A percentile compares a stretch with the other conserved stretches of the same genome.
Conservation (phyloP, 2,888 invertebrate species). For the Odontocolon sp. region DNA sequence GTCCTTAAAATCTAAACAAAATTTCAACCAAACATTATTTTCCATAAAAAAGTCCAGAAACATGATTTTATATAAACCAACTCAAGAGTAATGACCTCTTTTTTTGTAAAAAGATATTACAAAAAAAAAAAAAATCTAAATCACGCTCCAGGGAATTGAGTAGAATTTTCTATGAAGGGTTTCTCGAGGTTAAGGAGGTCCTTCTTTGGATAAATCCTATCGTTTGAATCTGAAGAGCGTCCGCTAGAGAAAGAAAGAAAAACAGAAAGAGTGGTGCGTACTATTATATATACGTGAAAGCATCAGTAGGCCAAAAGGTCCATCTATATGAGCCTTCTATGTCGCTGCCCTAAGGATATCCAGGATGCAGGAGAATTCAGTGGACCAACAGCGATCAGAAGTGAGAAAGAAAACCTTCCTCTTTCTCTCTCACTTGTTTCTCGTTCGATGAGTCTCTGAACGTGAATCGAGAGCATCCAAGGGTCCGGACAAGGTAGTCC, state of each 20-base stretch:
- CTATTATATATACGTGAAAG: background rate
- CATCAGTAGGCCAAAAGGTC: conserved; percentile 29
- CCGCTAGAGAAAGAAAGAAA: conserved; percentile 35
- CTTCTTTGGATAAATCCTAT: conserved; percentile 59
- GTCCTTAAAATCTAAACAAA: background rate
- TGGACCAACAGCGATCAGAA: conserved; percentile 41
- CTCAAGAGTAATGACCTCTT: conserved; percentile 49
- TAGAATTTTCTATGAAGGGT: conserved; percentile 53
- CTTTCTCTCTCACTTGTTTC: conserved; percentile 16
- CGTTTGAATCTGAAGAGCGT: conserved; percentile 57
- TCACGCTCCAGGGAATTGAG: conserved; percentile 44
- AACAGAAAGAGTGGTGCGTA: conserved; percentile 15
- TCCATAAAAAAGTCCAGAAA: background rate
- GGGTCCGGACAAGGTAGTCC: conserved; percentile 11
- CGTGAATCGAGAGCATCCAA: conserved; percentile 71
- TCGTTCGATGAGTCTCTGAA: conserved; percentile 53
- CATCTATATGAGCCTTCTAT: conserved; percentile 25
- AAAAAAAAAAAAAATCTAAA: conserved; percentile 34
- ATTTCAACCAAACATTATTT: background rate
- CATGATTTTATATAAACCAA: background rate
- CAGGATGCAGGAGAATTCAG: conserved; percentile 55
- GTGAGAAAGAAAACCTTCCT: conserved; percentile 51
- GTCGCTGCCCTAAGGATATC: conserved; percentile 49
- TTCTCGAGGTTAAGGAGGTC: conserved; percentile 42
- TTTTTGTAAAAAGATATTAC: conserved; percentile 10